Conservation (phyloP, 2,113 vertebrate genomes). For the Petaurus breviceps region DNA sequence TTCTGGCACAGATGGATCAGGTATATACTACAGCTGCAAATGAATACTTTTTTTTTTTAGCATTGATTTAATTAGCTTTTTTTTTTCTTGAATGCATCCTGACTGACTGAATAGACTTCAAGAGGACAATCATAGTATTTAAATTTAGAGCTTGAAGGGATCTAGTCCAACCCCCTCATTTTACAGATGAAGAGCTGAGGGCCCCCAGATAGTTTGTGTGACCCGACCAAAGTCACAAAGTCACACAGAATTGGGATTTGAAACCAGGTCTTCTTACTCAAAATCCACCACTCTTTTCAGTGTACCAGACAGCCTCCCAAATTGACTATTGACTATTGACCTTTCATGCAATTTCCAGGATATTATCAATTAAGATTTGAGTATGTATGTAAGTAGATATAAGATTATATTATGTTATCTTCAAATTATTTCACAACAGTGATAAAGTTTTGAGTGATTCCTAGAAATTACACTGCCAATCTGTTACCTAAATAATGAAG, state of each 20-base stretch:
- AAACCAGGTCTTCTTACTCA: background rate
- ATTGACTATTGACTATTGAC: background rate
- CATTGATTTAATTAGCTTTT: background rate
- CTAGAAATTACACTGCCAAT: background rate
- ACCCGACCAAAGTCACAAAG: background rate
- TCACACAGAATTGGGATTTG: background rate
- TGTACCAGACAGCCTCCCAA: background rate
- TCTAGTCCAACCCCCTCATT: background rate
- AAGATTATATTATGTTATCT: background rate
- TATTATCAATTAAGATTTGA: background rate
- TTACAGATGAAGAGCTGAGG: background rate
- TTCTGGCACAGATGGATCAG: conserved; percentile 94
- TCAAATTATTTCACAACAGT: background rate
- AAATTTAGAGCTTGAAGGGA: background rate
- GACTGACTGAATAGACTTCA: background rate
- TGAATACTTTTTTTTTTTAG: background rate
- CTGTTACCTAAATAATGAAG: background rate
- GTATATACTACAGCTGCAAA: conserved; percentile 78
- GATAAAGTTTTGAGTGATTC: background rate
- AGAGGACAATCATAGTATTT: background rate
- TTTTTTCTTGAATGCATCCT: conserved; percentile 36
- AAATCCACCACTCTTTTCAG: background rate
- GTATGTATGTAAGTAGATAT: background rate
- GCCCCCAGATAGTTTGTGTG: background rate
- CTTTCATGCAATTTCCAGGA: background rate